These are phyloP conservation scores for Tokudaia muenninki DNA, from an alignment of 2,797 vertebrate genomes.

Conservation along the genomic window DNA sequence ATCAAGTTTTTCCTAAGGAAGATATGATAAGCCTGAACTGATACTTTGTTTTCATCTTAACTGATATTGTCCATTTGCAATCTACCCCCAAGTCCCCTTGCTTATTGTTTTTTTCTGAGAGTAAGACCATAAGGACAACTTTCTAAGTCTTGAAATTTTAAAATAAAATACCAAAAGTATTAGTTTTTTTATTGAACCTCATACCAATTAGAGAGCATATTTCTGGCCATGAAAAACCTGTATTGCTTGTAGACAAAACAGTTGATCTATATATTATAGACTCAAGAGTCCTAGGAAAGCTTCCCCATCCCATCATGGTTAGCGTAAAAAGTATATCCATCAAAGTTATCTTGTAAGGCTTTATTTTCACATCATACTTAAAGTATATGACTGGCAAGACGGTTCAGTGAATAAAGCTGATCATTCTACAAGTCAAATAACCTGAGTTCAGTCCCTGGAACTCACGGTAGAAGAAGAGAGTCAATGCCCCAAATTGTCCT, in stretches of 20 bases:
- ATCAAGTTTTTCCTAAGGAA: background rate
- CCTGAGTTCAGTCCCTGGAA: background rate
- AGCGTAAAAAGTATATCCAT: constrained; percentile 23
- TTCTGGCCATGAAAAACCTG: background rate
- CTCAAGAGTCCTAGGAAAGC: constrained; percentile 1
- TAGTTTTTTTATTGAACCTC: constrained; percentile 61
- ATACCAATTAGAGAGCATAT: constrained; percentile 55
- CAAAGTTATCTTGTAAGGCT: background rate
- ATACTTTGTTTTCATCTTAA: constrained; percentile 29
- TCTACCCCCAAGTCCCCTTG: constrained; percentile 73
- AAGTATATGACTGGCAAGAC: background rate
- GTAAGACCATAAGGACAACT: constrained; percentile 76
- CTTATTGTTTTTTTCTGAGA: constrained; percentile 78
- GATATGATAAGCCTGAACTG: constrained; percentile 55
- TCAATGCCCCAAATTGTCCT: background rate
- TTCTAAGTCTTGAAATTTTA: constrained; percentile 73
- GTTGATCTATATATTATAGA: background rate
- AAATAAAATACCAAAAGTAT: constrained; percentile 68
- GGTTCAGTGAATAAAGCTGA: background rate
- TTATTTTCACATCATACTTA: background rate
- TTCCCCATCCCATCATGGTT: background rate
- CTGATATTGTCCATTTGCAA: constrained; percentile 70
- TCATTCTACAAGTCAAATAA: background rate
- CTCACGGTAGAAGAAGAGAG: background rate
- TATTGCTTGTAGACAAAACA: background rate